phyloP scores from a whole-genome alignment of 2,113 vertebrate genomes.

The Chinchilla lanigera region DNA sequence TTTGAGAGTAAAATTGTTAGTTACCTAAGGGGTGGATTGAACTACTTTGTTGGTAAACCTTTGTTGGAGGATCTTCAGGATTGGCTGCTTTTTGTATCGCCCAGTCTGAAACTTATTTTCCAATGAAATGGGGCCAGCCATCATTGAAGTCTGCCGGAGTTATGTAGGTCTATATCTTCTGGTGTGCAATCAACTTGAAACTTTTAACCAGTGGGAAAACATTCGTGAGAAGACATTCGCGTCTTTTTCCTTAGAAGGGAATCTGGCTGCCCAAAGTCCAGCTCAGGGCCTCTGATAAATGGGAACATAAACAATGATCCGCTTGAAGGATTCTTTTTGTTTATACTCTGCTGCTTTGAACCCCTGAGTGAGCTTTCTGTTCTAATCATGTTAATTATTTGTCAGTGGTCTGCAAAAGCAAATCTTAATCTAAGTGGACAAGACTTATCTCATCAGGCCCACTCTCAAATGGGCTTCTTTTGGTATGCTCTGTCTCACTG shows the following conservation, averaged over 20 bases:
- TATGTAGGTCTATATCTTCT: background rate
- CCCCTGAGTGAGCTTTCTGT: background rate
- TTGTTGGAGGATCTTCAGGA: constrained; percentile 12
- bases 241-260: constrained; percentile 48
- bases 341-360: background rate
- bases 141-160: background rate
- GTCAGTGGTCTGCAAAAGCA: background rate
- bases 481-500: background rate
- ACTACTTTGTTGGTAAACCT: background rate
- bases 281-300: background rate
- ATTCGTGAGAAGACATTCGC: constrained; percentile 57
- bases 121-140: background rate
- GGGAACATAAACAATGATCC: constrained; percentile 9
- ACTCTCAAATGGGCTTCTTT: background rate
- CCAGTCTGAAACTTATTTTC: constrained; percentile 48
- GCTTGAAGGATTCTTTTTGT: background rate
- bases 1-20: background rate
- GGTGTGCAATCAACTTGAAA: constrained; percentile 1
- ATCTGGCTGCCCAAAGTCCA: constrained; percentile 18
- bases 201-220: constrained; percentile 40
- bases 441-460: background rate
- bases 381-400: background rate
- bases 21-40: background rate
- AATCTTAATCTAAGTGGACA: background rate
- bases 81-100: background rate